Evolutionary conservation across 2,797 vertebrate genomes (phyloP), one percentile per base, ranked within the genome.

Genomic region (Acipenser oxyrinchus): DNA sequence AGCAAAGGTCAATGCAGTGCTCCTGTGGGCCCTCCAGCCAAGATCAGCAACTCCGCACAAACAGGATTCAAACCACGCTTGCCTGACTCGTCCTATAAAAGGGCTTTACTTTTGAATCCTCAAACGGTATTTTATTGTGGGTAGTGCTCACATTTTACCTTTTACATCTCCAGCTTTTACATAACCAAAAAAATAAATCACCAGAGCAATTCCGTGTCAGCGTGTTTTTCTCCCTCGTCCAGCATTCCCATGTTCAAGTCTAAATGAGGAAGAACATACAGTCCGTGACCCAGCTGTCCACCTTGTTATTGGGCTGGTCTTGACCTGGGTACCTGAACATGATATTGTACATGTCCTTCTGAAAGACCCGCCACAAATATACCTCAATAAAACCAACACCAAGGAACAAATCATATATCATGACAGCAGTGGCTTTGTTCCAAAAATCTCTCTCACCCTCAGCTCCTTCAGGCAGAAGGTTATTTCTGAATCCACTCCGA

Each of bases 401-500:
- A 9, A 3, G 4, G 9, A 2, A 61, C 11, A 69, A 59, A 74
- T 69, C 74, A 67, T 74, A 64, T 77, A 72, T 75, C 70, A 69
- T 77, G 77, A 73, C 67, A 62, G 53, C 66, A 10, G 53, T 74
- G 66, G 73, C 73, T 48, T 11, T 50, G 10, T 13, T 49, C 72
- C 75, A 65, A 65, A 71, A 81, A 80, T 80, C 76, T 13, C 48
- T 37, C 73, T 91, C 91, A 98, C 95, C 91, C 92, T 92, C 64
- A 98, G 2, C 84, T 98, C 95, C 82, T 94, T 98, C 68, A 96
- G 89, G 82, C 93, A 98, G 87, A 98, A 97, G 0, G 95, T 97
- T 82, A 98, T 83, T 76, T 94, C 90, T 5, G 91, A 91, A 71
- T 94, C 85, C 58, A 89, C 74, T 78, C 91, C 89, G 8, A 92